phyloP scores from a whole-genome alignment of 2,797 vertebrate genomes.

The Thamnophis elegans region DNA sequence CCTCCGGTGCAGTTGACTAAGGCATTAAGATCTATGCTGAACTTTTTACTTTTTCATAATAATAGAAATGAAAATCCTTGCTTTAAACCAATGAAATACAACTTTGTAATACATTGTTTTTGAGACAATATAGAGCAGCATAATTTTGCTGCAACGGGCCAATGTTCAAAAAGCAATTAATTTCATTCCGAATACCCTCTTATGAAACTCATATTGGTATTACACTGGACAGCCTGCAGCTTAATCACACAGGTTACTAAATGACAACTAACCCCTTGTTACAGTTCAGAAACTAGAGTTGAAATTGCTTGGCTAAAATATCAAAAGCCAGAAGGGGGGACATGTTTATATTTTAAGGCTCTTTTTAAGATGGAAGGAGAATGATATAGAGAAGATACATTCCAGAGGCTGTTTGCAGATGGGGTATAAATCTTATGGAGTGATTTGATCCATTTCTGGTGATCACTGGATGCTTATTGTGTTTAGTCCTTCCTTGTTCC shows the following conservation, averaged over 20 bases:
- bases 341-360: neutral
- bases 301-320: neutral
- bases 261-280: neutral
- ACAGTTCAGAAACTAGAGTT: neutral
- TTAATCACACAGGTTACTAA: conserved; percentile 1
- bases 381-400: neutral
- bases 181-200: neutral
- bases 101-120: neutral
- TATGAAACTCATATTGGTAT: neutral
- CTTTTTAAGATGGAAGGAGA: neutral
- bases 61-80: neutral
- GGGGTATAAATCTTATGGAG: neutral
- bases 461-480: neutral
- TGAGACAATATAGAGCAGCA: neutral
- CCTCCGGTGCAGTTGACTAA: no score
- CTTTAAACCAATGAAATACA: neutral
- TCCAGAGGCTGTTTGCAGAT: neutral
- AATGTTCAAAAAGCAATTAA: neutral
- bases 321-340: neutral
- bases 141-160: neutral
- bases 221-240: neutral
- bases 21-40: no score
- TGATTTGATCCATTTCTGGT: neutral
- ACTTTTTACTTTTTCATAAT: no score
- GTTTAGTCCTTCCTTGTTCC: neutral